Conservation (phyloP, 92 coral and sea anemone species). For the Pocillopora grandis region DNA sequence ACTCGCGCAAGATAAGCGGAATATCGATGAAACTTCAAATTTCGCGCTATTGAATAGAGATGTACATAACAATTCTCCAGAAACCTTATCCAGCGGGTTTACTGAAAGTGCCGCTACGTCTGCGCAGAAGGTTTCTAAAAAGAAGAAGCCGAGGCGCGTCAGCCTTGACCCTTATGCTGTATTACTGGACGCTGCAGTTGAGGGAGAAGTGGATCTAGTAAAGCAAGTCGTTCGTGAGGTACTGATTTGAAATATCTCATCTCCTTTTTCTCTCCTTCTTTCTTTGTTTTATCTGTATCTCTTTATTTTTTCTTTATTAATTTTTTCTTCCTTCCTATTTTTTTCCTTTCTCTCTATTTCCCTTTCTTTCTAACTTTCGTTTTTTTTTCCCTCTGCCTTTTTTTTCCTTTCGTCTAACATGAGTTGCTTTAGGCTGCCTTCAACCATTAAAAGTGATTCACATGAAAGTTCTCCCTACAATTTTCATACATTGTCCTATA, state of each 20-base stretch:
- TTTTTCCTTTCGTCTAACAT: too few species aligned
- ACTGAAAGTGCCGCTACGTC: not conserved
- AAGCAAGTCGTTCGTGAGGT: constrained; percentile 78
- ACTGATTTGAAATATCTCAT: not conserved
- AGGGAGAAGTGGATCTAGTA: constrained; percentile 95
- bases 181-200: constrained; percentile 92
- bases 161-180: constrained; percentile 97
- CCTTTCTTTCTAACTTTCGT: too few species aligned
- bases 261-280: not conserved
- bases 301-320: too few species aligned
- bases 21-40: not conserved
- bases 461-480: too few species aligned
- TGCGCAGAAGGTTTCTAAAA: constrained; percentile 7
- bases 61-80: not conserved
- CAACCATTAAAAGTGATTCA: too few species aligned
- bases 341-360: too few species aligned
- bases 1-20: not conserved
- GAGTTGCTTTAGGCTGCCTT: too few species aligned
- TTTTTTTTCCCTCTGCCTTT: too few species aligned
- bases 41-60: not conserved
- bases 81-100: not conserved
- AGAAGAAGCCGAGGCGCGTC: constrained; percentile 61
- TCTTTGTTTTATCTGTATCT: too few species aligned
- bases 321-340: too few species aligned
- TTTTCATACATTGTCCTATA: too few species aligned